These are phyloP conservation scores for Sarcophilus harrisii DNA, from an alignment of 2,797 vertebrate genomes.

Conservation along the genomic window DNA sequence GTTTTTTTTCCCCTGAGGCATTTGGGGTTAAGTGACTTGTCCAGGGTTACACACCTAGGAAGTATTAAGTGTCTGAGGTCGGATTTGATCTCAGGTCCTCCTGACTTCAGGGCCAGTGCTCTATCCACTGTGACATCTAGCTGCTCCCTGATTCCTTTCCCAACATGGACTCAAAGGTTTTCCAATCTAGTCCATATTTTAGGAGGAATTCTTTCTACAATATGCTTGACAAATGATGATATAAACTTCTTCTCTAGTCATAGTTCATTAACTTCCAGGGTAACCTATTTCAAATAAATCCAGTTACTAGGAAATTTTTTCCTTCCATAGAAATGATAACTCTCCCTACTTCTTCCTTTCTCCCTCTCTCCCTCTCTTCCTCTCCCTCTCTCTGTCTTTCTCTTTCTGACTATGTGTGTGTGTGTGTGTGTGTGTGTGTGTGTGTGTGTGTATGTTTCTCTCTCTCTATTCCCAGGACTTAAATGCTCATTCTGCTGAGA, in stretches of 20 bases:
- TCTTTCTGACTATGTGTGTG: too few species aligned
- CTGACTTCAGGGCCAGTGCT: too few species aligned
- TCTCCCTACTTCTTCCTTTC: too few species aligned
- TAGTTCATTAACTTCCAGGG: neutral
- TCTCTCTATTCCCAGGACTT: accelerated
- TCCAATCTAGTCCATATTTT: neutral
- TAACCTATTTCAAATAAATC: neutral
- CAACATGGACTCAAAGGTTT: neutral
- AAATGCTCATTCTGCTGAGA: neutral
- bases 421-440: too few species aligned
- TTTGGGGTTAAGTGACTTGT: too few species aligned
- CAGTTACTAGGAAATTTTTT: neutral
- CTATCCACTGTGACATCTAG: too few species aligned
- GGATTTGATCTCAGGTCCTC: too few species aligned
- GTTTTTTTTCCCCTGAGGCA: too few species aligned
- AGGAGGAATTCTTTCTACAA: neutral
- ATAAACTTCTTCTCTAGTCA: neutral
- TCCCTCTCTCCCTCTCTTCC: too few species aligned
- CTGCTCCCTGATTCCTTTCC: neutral
- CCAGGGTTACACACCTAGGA: too few species aligned
- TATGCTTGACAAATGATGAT: neutral
- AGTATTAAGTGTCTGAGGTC: too few species aligned
- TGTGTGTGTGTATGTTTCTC: neutral
- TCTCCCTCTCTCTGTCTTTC: too few species aligned
- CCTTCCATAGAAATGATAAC: neutral